These are phyloP conservation scores for Hyaena hyaena DNA, from an alignment of 2,113 vertebrate species.

Conservation along the genomic window DNA sequence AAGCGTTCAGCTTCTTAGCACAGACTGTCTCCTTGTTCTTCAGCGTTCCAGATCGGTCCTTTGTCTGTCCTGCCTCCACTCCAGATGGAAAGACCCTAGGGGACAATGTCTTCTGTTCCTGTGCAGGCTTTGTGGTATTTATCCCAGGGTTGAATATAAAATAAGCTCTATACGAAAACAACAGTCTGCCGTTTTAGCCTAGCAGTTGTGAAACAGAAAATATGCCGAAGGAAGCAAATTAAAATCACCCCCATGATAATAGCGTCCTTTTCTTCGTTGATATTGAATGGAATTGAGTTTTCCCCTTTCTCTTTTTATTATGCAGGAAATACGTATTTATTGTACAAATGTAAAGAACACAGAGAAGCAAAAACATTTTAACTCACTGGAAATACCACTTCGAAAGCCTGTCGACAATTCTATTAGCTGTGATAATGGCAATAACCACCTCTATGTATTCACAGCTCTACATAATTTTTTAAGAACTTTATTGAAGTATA, in stretches of 20 bases:
- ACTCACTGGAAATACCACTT: background rate
- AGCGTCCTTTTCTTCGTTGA: constrained; percentile 10
- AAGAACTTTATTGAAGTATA: background rate
- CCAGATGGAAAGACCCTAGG: background rate
- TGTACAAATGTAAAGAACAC: background rate
- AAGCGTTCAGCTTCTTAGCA: background rate
- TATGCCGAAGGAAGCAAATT: constrained; percentile 58
- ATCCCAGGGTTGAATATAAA: background rate
- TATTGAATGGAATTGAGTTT: constrained; percentile 65
- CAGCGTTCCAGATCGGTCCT: background rate
- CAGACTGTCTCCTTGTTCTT: background rate
- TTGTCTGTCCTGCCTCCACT: background rate
- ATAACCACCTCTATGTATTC: background rate
- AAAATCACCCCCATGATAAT: constrained; percentile 56
- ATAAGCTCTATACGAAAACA: constrained; percentile 24
- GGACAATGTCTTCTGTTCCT: background rate
- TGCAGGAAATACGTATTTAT: constrained; percentile 50
- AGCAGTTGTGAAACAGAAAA: constrained; percentile 38
- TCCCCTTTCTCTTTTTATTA: constrained; percentile 57
- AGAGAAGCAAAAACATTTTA: background rate
- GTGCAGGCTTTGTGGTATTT: background rate
- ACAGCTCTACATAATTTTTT: background rate
- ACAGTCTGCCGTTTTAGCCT: background rate
- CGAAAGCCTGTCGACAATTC: background rate
- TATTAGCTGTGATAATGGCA: background rate